Evolutionary conservation across 1,140 invertebrate genomes (phyloP).

Genomic region (Capitella teleta): DNA sequence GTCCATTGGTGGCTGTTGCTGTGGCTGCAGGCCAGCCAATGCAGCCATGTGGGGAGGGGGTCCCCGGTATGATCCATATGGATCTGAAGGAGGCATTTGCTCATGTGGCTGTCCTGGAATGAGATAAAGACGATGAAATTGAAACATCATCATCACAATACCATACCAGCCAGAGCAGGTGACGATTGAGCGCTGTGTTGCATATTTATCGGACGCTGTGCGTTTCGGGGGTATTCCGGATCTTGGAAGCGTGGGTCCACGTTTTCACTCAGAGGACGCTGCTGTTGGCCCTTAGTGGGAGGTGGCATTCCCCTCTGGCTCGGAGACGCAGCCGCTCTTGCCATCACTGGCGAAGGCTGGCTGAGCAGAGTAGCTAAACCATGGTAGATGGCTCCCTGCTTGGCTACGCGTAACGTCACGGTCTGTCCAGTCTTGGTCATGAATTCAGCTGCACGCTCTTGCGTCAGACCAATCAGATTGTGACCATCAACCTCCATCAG

Average conservation of each 20-base stretch:
- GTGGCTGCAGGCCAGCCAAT: background rate
- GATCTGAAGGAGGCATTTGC: too few species aligned
- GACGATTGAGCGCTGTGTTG: background rate
- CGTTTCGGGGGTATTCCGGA: too few species aligned
- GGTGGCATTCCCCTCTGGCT: too few species aligned
- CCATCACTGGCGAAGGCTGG: slow-evolving; percentile 48
- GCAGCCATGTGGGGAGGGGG: background rate
- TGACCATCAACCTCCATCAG: slow-evolving; percentile 92
- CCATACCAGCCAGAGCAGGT: background rate
- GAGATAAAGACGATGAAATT: too few species aligned
- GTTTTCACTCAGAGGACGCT: too few species aligned
- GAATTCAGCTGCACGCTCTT: slow-evolving; percentile 92
- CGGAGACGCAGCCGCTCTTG: too few species aligned
- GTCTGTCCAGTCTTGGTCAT: slow-evolving; percentile 84
- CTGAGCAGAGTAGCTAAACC: slow-evolving; percentile 85
- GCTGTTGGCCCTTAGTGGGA: too few species aligned
- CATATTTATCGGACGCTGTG: background rate
- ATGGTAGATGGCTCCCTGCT: slow-evolving; percentile 93
- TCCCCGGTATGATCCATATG: too few species aligned
- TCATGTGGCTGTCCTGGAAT: too few species aligned
- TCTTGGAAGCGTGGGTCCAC: too few species aligned
- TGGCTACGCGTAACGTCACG: slow-evolving; percentile 83
- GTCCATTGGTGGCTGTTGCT: slow-evolving; percentile 1
- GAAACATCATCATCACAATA: too few species aligned
- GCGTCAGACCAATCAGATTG: slow-evolving; percentile 89